Evolutionary conservation across 2,888 invertebrate genomes (phyloP), one percentile per base, ranked within the genome.

Genomic region (Nebria salina): DNA sequence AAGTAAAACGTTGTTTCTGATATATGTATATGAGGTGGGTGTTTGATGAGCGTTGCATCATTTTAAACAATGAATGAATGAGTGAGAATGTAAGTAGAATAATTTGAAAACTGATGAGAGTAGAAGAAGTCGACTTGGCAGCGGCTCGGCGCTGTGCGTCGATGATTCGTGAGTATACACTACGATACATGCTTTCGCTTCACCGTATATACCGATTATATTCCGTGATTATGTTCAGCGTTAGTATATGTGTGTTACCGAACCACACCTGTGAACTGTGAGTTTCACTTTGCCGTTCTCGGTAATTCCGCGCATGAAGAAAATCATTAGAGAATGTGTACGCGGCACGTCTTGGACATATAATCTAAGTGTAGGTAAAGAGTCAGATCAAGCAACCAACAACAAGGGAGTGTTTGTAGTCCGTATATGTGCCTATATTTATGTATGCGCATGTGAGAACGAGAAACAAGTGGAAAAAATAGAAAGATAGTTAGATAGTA

Each of bases 261-360:
- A 73, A 73, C 73, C 73, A 73, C 73, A 73, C 73, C 73, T 73
- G 42, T 43, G 73, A 73, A 73, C 70, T 70, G 42, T 20, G 43
- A 73, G 73, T 73, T 68, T 68, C 68, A 68, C 68, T 68, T 68
- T 68, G 68, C 20, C 68, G 26, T 68, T 13, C 68, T 54, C 54
- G 54, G 54, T 70, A 70, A 70, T 70, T 11, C 26, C 15, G 70
- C 34, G 70, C 70, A 13, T 34, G 70, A 70, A 70, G 70, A 70
- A 70, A 34, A 70, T 26, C 70, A 70, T 70, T 25, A 26, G 70
- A 70, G 34, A 25, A 70, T 70, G 70, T 54, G 54, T 54, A 54
- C 54, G 54, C 54, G 54, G 1, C 54, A 54, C 54, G 54, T 54
- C 54, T 54, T 54, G 54, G 54, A 54, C 54, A 54, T 54, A 54